phyloP scores from a whole-genome alignment of 2,888 invertebrate species.

The Nemotelus pantherinus region DNA sequence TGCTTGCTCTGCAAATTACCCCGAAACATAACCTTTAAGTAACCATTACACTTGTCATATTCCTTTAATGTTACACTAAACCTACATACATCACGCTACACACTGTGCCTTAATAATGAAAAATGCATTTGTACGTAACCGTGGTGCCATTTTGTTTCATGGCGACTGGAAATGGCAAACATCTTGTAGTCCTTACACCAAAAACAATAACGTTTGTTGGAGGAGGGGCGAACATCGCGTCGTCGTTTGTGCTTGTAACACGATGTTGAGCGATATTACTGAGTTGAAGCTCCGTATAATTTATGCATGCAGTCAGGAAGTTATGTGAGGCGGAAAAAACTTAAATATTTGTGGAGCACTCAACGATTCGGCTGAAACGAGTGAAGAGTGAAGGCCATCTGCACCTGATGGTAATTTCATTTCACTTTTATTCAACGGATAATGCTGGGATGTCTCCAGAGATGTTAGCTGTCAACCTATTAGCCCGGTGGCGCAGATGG shows the following conservation, averaged over 20 bases:
- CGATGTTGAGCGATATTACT: background rate
- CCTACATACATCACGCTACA: background rate
- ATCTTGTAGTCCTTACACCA: background rate
- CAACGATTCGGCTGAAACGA: background rate
- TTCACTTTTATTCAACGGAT: too few species aligned
- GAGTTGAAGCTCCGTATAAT: slow-evolving; percentile 28
- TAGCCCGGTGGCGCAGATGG: too few species aligned
- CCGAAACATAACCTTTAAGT: background rate
- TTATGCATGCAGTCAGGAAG: slow-evolving; percentile 29
- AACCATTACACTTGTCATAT: background rate
- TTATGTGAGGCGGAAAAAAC: slow-evolving; percentile 33
- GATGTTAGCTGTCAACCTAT: too few species aligned
- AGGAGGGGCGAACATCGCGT: background rate
- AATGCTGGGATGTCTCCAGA: too few species aligned
- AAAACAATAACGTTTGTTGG: background rate
- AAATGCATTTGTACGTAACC: slow-evolving; percentile 3
- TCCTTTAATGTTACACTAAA: background rate
- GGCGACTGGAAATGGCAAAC: slow-evolving; percentile 3
- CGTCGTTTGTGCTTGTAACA: background rate
- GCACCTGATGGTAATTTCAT: too few species aligned
- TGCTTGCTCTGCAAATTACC: background rate
- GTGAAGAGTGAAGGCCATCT: too few species aligned
- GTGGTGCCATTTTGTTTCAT: background rate
- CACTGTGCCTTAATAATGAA: background rate
- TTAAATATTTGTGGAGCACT: slow-evolving; percentile 36